Base-by-base conservation (phyloP, 37 sponge, comb jelly and placozoan species). In the Halichondria panicea region DNA sequence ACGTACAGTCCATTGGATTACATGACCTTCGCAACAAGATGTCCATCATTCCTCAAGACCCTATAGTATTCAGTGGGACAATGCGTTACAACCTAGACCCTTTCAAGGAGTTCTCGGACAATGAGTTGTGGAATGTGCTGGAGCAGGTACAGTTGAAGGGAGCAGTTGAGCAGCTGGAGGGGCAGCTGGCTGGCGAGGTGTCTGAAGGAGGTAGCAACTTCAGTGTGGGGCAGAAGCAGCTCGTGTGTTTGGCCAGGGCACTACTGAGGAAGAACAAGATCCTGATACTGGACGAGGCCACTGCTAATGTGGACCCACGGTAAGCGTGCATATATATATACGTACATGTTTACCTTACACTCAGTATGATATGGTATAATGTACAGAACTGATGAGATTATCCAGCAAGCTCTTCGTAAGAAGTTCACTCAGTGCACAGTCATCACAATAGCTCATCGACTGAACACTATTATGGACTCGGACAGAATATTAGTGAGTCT, bases 391-490 rank as follows among this genome's bases (percentile, higher is more conserved):
- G 97, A 97, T 84, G 89, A 59, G 12, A 85, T 91, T 13, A 94
- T 97, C 22, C 98, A 97, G 78, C 22, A 76, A 55, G 88, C 90
- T 4, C 85, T 97, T 9, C 62, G 95, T 9, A 78, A 83, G 39
- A 66, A 76, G 75, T 97, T 97, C 63, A 25, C 37, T 35, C 87
- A 88, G 38, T 88, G 95, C 40, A 97, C 98, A 22, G 84, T 94
- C 5, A 72, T 97, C n/a, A 97, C 98, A 41, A 91, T 97, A 25
- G 97, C 97, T 31, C 97, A 97, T 46, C 79, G 97, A 25, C 80
- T 97, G 39, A 88, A 97, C 78, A 97, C 97, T 9, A 88, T 97
- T 63, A 97, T 97, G 88, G 97, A 97, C 48, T 86, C 79, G 45
- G 89, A 91, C 62, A 80, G 87, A 36, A 83, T 95, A 36, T 48